These are phyloP conservation scores for Drosophila neotestacea DNA, from an alignment of 2,888 invertebrate species.

Conservation along the genomic window DNA sequence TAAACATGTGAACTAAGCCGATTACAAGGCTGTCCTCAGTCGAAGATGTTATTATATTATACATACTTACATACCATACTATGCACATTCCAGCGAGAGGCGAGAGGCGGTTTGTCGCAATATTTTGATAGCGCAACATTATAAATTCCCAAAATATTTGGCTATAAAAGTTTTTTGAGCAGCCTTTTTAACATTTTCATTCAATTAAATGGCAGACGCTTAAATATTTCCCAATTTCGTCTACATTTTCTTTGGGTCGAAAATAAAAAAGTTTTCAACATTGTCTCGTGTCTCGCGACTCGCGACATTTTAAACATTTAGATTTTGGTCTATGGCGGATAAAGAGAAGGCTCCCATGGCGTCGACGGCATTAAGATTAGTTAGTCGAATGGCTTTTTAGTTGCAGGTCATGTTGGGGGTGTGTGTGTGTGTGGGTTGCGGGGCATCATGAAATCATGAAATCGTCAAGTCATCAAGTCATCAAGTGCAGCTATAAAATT, in stretches of 20 bases:
- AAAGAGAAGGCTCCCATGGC: slow-evolving; percentile 36
- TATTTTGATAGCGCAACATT: slow-evolving; percentile 69
- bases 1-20: slow-evolving; percentile 59
- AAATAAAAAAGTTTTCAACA: slow-evolving; percentile 46
- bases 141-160: slow-evolving; percentile 69
- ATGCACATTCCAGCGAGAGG: slow-evolving; percentile 21
- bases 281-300: slow-evolving; percentile 14
- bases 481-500: slow-evolving; percentile 67
- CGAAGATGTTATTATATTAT: slow-evolving; percentile 6
- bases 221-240: slow-evolving; percentile 46
- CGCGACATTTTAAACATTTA: slow-evolving; percentile 36
- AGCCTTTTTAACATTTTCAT: slow-evolving; percentile 52
- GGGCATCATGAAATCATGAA: slow-evolving; percentile 34
- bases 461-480: slow-evolving; percentile 42
- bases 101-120: slow-evolving; percentile 63
- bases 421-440: slow-evolving; percentile 10
- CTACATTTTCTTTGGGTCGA: slow-evolving; percentile 35
- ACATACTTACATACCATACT: neutral
- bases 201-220: slow-evolving; percentile 62
- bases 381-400: slow-evolving; percentile 57
- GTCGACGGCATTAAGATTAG: slow-evolving; percentile 64
- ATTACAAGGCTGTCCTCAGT: slow-evolving; percentile 54
- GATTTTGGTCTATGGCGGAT: slow-evolving; percentile 31
- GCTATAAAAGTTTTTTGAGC: slow-evolving; percentile 48
- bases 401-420: slow-evolving; percentile 23